Evolutionary conservation across 1,140 invertebrate genomes (phyloP), one percentile per base, ranked within the genome.

Genomic region (Ceratina australensis): DNA sequence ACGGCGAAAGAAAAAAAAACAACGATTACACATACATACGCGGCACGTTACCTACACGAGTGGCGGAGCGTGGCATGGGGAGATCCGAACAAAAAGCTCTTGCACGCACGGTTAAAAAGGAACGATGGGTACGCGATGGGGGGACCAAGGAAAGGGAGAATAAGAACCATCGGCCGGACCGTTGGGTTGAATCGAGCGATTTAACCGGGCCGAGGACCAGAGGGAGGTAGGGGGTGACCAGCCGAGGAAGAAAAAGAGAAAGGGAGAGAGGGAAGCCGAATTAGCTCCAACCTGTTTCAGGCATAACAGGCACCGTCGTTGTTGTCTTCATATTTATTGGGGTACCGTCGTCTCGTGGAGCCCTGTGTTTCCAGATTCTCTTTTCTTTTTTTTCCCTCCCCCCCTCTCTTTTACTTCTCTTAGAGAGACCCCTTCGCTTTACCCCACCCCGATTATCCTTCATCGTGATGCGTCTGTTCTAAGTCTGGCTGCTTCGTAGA

Each of bases 251-350:
- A 26, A 68, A 59, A 28, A 16, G 24, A 24, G 57, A 78, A 66
- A 26, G 64, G 72, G 24, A 71, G 66, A 20, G 64, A 82, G 73
- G 76, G 82, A 79, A 77, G 75, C 86, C 86, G 88, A 90, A 90
- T 91, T 90, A 90, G 90, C 89, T 89, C 87, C 90, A 90, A 91
- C 89, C 89, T 90, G 89, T 89, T 90, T 84, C 84, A 83, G 83
- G 85, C 88, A 90, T 88, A 89, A 87, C 87, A 87, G 87, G 81
- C 87, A 86, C 84, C 81, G 87, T 89, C 87, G 88, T 89, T 87
- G 90, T 91, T 92, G 89, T 92, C 91, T 92, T 91, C 87, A 91
- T 92, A 91, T 92, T 92, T 92, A 92, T 92, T 90, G 89, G 87
- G 86, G 88, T 91, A 89, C 84, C 86, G 83, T 82, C 69, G 33